Percentiles rank a stretch among this genome's conserved stretches.
These are phyloP conservation scores for Carcinoscorpius rotundicauda DNA, from an alignment of 1,140 invertebrate genomes.

Conservation along the genomic window DNA sequence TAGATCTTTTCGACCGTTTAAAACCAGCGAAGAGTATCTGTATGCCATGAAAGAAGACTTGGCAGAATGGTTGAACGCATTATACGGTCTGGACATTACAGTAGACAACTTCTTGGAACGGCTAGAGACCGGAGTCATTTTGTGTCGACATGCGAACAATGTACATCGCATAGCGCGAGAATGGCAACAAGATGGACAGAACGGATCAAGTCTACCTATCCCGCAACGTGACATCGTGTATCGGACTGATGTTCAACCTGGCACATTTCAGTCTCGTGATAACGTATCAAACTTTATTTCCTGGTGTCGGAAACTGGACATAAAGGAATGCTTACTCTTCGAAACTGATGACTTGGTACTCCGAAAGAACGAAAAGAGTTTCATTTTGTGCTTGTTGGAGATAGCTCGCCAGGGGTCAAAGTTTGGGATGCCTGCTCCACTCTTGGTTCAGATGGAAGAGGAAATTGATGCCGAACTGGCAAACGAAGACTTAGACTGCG, in stretches of 20 bases:
- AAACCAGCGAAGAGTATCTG: slow-evolving; percentile 82
- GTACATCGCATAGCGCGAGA: slow-evolving; percentile 69
- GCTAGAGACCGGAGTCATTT: slow-evolving; percentile 80
- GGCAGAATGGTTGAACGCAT: slow-evolving; percentile 81
- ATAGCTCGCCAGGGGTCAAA: slow-evolving; percentile 65
- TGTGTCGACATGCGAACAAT: slow-evolving; percentile 86
- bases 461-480: slow-evolving; percentile 91
- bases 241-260: slow-evolving; percentile 40
- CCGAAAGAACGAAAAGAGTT: slow-evolving; percentile 90
- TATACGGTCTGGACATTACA: slow-evolving; percentile 69
- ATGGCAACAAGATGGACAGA: slow-evolving; percentile 30
- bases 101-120: slow-evolving; percentile 86
- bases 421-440: slow-evolving; percentile 75
- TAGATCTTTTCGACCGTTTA: slow-evolving; percentile 74
- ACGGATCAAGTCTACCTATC: slow-evolving; percentile 10
- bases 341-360: slow-evolving; percentile 93
- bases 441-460: slow-evolving; percentile 88
- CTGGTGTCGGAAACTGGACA: slow-evolving; percentile 66
- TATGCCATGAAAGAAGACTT: slow-evolving; percentile 92
- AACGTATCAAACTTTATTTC: slow-evolving; percentile 94
- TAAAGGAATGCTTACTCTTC: slow-evolving; percentile 84
- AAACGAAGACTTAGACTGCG: slow-evolving; percentile 30
- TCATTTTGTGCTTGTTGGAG: slow-evolving; percentile 82
- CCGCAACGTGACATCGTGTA: slow-evolving; percentile 26
- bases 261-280: slow-evolving; percentile 89